Base-by-base conservation (phyloP, 1,140 invertebrate genomes). In the Wiebesia pumilae region DNA sequence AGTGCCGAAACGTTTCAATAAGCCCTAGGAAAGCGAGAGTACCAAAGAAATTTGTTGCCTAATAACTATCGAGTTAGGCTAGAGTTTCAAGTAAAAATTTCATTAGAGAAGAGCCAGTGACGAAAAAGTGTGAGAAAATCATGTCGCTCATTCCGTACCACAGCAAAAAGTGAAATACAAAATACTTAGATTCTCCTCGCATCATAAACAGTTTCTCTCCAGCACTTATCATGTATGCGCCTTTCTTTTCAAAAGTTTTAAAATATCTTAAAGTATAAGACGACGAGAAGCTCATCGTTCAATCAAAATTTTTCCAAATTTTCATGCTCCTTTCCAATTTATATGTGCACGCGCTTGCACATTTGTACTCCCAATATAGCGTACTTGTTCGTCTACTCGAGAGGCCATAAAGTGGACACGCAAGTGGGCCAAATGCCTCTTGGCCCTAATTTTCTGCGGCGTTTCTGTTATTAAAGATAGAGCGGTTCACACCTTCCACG, bases 391-490 rank as follows among this genome's bases (percentile, higher is more conserved):
- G 35, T 3, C 35, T 40, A n/a, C n/a, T 1, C 16, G 0, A 16
- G 12, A 2, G 16, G 19, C 33, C 14, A 16, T 21, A 24, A 19
- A 19, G 4, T 24, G 19, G 21, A 71, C 73, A 43, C 24, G 43
- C 30, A 84, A 84, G 83, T 84, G 83, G 51, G 73, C 73, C 83
- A 84, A 84, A 47, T 54, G 47, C 12, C 83, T 77, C 73, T 84
- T 84, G 73, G 62, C 75, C 83, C 83, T n/a, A 65, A 82, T 82
- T 47, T 51, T 38, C 16, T 40, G 40, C 35, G 4, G 24, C 47
- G 16, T 4, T 35, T 14, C 67, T 43, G 24, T 27, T 43, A 43
- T 24, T 43, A 75, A 43, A 75, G 30, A 43, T 35, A 58, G 30
- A 79, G 16, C 10, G 24, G 6, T 12, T 4, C 10, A 38, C n/a